Percentiles rank a stretch among this genome's conserved stretches.
phyloP scores from a whole-genome alignment of 2,113 vertebrate species.

The Dermatemys mawii region DNA sequence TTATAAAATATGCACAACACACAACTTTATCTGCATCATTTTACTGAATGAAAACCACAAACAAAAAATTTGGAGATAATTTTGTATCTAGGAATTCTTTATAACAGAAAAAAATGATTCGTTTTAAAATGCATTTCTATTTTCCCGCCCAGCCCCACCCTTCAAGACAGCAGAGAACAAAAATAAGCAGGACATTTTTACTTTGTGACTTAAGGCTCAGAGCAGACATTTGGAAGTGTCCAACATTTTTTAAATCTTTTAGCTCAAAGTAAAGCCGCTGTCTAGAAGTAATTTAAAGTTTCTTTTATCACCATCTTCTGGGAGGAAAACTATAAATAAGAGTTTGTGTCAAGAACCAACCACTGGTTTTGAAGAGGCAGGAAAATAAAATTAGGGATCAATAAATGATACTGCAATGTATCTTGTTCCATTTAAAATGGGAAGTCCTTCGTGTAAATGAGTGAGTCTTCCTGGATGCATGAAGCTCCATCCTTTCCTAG shows the following conservation, averaged over 20 bases:
- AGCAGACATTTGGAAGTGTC: constrained; percentile 70
- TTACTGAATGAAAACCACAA: neutral
- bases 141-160: constrained; percentile 16
- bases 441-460: constrained; percentile 97
- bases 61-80: neutral
- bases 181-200: constrained; percentile 67
- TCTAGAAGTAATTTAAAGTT: constrained; percentile 66
- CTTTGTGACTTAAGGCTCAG: constrained; percentile 79
- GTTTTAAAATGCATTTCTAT: constrained; percentile 25
- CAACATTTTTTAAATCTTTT: constrained; percentile 57
- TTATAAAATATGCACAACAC: constrained; percentile 10
- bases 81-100: neutral
- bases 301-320: constrained; percentile 68
- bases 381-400: constrained; percentile 85
- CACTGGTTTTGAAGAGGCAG: constrained; percentile 8
- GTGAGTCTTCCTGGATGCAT: constrained; percentile 98
- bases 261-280: constrained; percentile 69
- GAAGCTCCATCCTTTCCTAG: constrained; percentile 97
- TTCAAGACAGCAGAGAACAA: constrained; percentile 56
- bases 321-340: constrained; percentile 76
- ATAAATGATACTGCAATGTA: constrained; percentile 98
- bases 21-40: neutral
- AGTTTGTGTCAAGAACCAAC: constrained; percentile 54
- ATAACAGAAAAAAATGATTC: neutral
- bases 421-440: constrained; percentile 93